Percentiles rank a stretch among this genome's conserved stretches.
Conservation (phyloP, 64 coral and sea anemone species). For the Porites lutea region DNA sequence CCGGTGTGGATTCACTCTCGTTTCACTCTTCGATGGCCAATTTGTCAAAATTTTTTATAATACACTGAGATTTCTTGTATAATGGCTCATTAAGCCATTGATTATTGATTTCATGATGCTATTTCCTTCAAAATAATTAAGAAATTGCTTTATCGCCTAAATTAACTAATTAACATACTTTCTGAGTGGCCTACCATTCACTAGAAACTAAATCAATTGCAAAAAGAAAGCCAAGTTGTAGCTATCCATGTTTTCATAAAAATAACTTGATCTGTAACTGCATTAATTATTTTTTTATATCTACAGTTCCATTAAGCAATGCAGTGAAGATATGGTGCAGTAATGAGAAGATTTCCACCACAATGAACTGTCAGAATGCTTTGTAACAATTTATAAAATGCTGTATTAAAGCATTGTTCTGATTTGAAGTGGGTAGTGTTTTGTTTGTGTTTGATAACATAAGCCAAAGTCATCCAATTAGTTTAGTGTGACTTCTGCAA, state of each 20-base stretch:
- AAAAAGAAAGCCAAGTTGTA: too few relatives aligned
- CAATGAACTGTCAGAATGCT: neutral
- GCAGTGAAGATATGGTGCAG: constrained; percentile 9
- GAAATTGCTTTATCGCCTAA: too few relatives aligned
- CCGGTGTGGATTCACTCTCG: too few relatives aligned
- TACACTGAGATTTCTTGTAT: too few relatives aligned
- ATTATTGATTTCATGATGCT: too few relatives aligned
- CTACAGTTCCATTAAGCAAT: constrained; percentile 67
- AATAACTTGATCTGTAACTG: neutral
- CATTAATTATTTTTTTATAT: neutral
- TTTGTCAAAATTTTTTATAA: too few relatives aligned
- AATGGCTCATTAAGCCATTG: too few relatives aligned
- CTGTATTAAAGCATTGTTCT: constrained; percentile 55
- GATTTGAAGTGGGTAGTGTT: neutral
- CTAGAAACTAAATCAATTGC: too few relatives aligned
- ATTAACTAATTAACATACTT: too few relatives aligned
- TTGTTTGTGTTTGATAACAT: neutral
- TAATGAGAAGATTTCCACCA: neutral
- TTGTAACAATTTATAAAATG: constrained; percentile 7
- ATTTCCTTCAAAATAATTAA: too few relatives aligned
- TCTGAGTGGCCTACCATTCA: too few relatives aligned
- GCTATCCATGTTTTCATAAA: too few relatives aligned
- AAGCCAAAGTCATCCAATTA: neutral
- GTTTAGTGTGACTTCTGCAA: neutral
- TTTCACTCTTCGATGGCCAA: neutral